A percentile compares a stretch with the other conserved stretches of the same genome.
phyloP scores from a whole-genome alignment of 2,888 invertebrate genomes.

The Campaea margaritaria region DNA sequence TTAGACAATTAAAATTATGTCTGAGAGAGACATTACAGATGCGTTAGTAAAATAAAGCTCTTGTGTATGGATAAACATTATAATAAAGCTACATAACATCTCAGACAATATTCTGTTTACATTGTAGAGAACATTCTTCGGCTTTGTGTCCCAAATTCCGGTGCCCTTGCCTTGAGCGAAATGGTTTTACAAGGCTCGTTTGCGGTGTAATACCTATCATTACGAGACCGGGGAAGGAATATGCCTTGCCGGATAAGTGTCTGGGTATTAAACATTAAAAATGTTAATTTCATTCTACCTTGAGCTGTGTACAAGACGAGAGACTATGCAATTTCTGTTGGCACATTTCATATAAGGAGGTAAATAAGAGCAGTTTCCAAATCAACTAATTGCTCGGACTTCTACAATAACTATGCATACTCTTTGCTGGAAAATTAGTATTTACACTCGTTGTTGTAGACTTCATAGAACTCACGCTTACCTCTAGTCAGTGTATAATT shows the following conservation, averaged over 20 bases:
- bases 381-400: too few relatives aligned
- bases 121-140: conserved; percentile 48
- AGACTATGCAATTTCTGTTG: neutral
- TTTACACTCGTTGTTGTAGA: too few relatives aligned
- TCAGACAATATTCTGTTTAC: conserved; percentile 38
- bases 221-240: conserved; percentile 34
- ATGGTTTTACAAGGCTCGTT: conserved; percentile 45
- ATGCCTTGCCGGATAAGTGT: conserved; percentile 34
- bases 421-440: too few relatives aligned
- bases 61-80: neutral
- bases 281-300: conserved; percentile 24
- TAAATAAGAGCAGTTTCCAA: too few relatives aligned
- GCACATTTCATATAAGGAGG: too few relatives aligned
- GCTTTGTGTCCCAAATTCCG: conserved; percentile 46
- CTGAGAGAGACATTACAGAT: neutral
- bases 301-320: neutral
- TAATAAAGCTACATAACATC: conserved; percentile 12
- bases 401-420: too few relatives aligned
- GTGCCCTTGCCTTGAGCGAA: conserved; percentile 45
- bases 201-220: conserved; percentile 46
- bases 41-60: neutral
- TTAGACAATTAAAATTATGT: too few relatives aligned
- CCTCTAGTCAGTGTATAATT: too few relatives aligned
- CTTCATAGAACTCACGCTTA: too few relatives aligned
- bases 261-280: conserved; percentile 32